Percentiles rank a stretch among this genome's conserved stretches.
Conservation (phyloP, 2,888 invertebrate species). For the Petrolisthes cinctipes region DNA sequence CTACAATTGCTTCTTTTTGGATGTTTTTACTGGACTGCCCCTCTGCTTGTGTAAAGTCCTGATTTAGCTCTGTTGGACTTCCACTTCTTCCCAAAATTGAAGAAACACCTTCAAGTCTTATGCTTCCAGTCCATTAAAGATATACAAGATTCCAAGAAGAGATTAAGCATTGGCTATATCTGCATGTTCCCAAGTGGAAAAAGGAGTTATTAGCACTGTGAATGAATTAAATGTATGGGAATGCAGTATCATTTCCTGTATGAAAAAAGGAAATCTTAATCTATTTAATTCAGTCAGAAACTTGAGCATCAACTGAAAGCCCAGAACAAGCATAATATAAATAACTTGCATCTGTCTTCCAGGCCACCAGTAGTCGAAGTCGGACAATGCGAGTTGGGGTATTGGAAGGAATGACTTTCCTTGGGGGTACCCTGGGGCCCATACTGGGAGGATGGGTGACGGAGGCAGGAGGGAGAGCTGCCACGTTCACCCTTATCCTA, state of each 20-base stretch:
- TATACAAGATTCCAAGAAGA: no score
- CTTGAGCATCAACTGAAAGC: background rate
- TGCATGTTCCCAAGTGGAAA: no score
- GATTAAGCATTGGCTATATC: no score
- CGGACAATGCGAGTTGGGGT: conserved; percentile 85
- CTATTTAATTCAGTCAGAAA: background rate
- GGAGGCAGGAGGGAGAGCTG: conserved; percentile 68
- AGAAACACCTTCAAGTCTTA: no score
- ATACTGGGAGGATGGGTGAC: conserved; percentile 85
- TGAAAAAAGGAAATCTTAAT: background rate
- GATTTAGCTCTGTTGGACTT: no score
- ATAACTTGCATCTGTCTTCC: background rate
- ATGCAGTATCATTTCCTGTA: background rate
- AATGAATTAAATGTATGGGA: background rate
- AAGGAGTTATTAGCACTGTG: background rate
- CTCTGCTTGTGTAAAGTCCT: no score
- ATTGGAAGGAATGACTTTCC: conserved; percentile 84
- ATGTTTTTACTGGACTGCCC: no score
- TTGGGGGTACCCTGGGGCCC: conserved; percentile 86
- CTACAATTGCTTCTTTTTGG: no score
- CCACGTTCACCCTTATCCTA: conserved; percentile 69
- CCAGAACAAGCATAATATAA: background rate
- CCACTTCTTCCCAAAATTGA: no score
- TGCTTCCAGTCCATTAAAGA: no score
- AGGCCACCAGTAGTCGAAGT: conserved; percentile 41